Evolutionary conservation across 2,113 vertebrate species (phyloP), one percentile per base, ranked within the genome.

Genomic region (Sorex araneus): DNA sequence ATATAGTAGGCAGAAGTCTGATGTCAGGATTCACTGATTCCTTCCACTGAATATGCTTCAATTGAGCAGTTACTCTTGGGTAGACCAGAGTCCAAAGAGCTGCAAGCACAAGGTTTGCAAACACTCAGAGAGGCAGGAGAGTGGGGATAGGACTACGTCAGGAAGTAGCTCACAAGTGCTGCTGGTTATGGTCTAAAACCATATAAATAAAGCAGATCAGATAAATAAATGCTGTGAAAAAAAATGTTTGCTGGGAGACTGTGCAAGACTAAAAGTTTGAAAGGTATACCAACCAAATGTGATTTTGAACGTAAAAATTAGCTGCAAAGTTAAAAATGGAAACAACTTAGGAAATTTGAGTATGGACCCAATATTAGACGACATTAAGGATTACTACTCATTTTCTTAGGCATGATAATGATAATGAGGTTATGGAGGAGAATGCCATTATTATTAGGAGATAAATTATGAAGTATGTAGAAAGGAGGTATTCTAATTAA

Each of bases 321-420:
- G 9, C 36, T 32, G n/a, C 40, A 34, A 34, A 85, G 76, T 7
- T 80, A 64, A 69, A 80, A 71, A 71, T 80, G 67, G 67, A 69
- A 92, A 45, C 18, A 76, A 43, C 8, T 63, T 2, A 32, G 34
- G n/a, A 87, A 84, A 76, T 75, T 73, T 85, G n/a, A n/a, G n/a
- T n/a, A n/a, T n/a, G n/a, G n/a, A 30, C 43, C 76, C 74, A 27
- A 75, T 36, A 30, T 19, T 21, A n/a, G n/a, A n/a, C n/a, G n/a
- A n/a, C n/a, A 8, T 75, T 82, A 78, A 93, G 32, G 10, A 79
- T 70, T 47, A 28, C 45, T 93, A 45, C 30, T 87, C 30, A 86
- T 93, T 73, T 57, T 45, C 79, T 83, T 63, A 63, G 43, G 32
- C 11, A 32, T 64, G 47, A 69, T 77, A 74, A 82, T 71, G 34